A percentile compares a stretch with the other conserved stretches of the same genome.
These are phyloP conservation scores for Peromyscus leucopus DNA, from an alignment of 2,113 vertebrate genomes.

Conservation along the genomic window DNA sequence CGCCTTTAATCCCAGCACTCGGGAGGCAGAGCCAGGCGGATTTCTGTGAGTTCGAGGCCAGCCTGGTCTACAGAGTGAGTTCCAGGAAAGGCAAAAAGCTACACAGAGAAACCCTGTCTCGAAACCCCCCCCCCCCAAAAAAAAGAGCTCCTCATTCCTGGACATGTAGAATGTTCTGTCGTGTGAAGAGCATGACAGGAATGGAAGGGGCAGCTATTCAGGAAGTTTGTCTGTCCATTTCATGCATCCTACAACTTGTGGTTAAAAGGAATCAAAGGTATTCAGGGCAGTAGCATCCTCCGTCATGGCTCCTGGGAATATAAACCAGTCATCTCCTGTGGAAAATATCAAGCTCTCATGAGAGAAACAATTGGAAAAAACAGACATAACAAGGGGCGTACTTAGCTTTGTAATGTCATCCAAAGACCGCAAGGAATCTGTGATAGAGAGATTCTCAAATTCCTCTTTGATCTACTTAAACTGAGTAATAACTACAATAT, in stretches of 20 bases:
- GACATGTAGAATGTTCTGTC: slow-evolving; percentile 54
- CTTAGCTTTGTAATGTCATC: slow-evolving; percentile 81
- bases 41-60: no score
- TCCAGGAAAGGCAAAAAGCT: no score
- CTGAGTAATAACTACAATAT: slow-evolving; percentile 45
- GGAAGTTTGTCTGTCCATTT: slow-evolving; percentile 78
- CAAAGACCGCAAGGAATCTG: slow-evolving; percentile 71
- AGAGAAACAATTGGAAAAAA: slow-evolving; percentile 83
- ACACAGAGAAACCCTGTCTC: no score
- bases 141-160: background rate
- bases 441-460: slow-evolving; percentile 72
- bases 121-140: no score
- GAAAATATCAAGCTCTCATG: slow-evolving; percentile 64
- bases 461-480: slow-evolving; percentile 74
- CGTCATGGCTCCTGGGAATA: slow-evolving; percentile 83
- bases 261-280: slow-evolving; percentile 85
- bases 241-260: slow-evolving; percentile 84
- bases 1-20: no score
- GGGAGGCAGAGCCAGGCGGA: no score
- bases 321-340: slow-evolving; percentile 85
- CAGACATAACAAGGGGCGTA: slow-evolving; percentile 84
- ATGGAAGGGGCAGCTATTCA: slow-evolving; percentile 69
- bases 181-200: slow-evolving; percentile 57
- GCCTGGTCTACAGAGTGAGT: no score
- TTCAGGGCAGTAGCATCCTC: slow-evolving; percentile 84